Percentiles rank a stretch among this genome's conserved stretches.
Evolutionary conservation across 2,888 invertebrate species (phyloP).

Genomic region (Amiota minor): DNA sequence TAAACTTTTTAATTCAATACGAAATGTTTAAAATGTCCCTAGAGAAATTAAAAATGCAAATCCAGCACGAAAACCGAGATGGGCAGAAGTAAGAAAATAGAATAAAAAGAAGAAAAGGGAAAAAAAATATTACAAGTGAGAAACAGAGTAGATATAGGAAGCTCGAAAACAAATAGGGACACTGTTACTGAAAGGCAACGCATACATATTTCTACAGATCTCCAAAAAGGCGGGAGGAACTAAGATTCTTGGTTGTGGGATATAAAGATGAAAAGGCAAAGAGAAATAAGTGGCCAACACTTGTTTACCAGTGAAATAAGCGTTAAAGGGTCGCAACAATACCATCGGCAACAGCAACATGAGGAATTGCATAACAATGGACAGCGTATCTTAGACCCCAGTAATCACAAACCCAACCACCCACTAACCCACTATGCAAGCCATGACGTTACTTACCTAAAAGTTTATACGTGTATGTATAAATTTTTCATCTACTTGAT

Average conservation of each 20-base stretch:
- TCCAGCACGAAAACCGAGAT: neutral
- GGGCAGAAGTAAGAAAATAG: neutral
- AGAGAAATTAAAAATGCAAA: slow-evolving; percentile 7
- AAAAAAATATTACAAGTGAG: neutral
- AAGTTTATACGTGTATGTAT: no score
- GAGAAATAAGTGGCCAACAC: neutral
- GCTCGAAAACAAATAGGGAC: neutral
- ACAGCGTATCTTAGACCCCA: neutral
- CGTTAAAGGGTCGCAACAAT: neutral
- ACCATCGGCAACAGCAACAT: neutral
- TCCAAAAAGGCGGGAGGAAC: no score
- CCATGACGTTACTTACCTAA: no score
- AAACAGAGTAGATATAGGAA: neutral
- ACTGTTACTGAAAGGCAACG: no score
- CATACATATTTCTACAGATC: no score
- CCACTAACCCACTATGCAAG: no score
- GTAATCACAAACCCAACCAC: no score
- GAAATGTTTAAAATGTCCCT: slow-evolving; percentile 7
- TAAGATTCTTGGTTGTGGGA: no score
- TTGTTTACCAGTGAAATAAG: neutral
- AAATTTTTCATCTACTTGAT: no score
- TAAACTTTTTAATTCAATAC: slow-evolving; percentile 3
- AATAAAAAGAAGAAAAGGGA: neutral
- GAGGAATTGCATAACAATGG: neutral
- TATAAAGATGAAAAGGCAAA: neutral